These are phyloP conservation scores for Eilema depressum DNA, from an alignment of 2,888 invertebrate genomes.

Conservation along the genomic window DNA sequence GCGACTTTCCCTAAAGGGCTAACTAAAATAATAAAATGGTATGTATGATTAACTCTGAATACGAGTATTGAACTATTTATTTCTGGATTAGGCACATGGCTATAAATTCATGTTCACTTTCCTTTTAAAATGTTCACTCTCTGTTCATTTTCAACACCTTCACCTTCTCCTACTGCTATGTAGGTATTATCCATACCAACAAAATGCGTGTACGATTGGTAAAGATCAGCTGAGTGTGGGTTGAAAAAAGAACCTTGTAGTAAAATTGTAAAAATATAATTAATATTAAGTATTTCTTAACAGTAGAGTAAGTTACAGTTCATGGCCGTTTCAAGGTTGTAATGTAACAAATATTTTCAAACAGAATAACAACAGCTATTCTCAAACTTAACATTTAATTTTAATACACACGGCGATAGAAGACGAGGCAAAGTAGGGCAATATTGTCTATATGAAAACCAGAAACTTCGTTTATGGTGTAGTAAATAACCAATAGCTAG, in stretches of 20 bases:
- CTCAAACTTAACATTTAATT: not conserved
- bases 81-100: not conserved
- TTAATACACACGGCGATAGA: not conserved
- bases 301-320: not conserved
- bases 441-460: not conserved
- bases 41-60: not conserved
- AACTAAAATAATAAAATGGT: not conserved
- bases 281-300: not conserved
- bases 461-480: not conserved
- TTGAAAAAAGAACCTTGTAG: not conserved
- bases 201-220: not conserved
- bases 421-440: not conserved
- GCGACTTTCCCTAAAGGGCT: not conserved
- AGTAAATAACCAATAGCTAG: not conserved
- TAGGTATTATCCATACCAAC: too few relatives aligned
- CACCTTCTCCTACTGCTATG: too few relatives aligned
- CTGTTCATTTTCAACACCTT: too few relatives aligned
- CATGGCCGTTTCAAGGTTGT: not conserved
- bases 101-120: not conserved
- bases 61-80: not conserved
- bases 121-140: not conserved
- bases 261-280: not conserved
- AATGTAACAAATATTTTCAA: not conserved
- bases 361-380: not conserved
- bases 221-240: not conserved